These are phyloP conservation scores for Caradrina kadenii DNA, from an alignment of 2,888 invertebrate genomes.

Conservation along the genomic window DNA sequence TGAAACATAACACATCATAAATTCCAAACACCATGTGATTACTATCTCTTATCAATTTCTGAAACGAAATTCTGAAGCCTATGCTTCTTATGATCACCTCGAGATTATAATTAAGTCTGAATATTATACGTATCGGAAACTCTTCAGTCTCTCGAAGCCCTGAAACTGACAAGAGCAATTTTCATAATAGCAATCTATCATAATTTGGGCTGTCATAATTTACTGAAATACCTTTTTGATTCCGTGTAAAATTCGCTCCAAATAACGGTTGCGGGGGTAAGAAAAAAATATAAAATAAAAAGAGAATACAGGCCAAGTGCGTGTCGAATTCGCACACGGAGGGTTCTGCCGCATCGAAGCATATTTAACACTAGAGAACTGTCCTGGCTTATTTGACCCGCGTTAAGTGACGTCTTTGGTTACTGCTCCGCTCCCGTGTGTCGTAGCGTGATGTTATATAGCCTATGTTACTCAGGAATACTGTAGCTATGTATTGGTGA, in stretches of 20 bases:
- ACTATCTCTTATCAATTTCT: not conserved
- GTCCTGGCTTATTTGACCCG: too few relatives aligned
- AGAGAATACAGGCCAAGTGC: too few relatives aligned
- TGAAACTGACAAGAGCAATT: slow-evolving; percentile 1
- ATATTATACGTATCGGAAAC: not conserved
- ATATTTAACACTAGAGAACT: too few relatives aligned
- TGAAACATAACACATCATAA: too few relatives aligned
- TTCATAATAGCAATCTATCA: slow-evolving; percentile 10
- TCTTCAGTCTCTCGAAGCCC: not conserved
- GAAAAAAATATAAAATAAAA: slow-evolving; percentile 10
- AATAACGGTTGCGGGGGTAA: slow-evolving; percentile 8
- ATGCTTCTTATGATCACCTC: not conserved
- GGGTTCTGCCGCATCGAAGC: too few relatives aligned
- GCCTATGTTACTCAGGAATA: too few relatives aligned
- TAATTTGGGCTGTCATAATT: slow-evolving; percentile 2
- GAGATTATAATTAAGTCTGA: not conserved
- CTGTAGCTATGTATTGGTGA: too few relatives aligned
- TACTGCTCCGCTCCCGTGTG: too few relatives aligned
- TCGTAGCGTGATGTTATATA: too few relatives aligned
- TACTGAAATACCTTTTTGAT: not conserved
- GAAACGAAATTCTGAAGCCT: not conserved
- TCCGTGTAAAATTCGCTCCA: slow-evolving; percentile 11
- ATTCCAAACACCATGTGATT: not conserved
- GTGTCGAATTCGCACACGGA: too few relatives aligned
- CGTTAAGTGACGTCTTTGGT: too few relatives aligned